Base-by-base conservation (phyloP, 2,888 invertebrate genomes). In the Tenthredo notha region DNA sequence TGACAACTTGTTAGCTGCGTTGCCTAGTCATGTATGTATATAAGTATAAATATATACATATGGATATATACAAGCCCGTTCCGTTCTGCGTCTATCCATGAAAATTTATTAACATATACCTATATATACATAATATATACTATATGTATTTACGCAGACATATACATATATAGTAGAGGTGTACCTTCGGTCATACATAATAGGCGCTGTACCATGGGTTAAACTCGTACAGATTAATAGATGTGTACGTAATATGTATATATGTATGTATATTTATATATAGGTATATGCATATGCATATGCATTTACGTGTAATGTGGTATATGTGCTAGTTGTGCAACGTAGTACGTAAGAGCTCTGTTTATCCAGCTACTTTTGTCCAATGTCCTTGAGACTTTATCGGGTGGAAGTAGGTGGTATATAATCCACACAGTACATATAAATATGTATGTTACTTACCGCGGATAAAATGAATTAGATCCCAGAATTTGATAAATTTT, bases 321-420 rank as follows among this genome's bases (percentile, higher is more conserved):
- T 25, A 61, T 37, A 37, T 61, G 61, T 33, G 33, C 67, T 21
- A 37, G 43, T 74, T 40, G 74, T 74, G 74, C 74, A 40, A 40
- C 40, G 40, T 74, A 40, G 43, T 74, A 74, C 72, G 72, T 43
- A 43, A 74, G 72, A 74, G 72, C 21, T 21, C 72, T 74, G 72
- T 74, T 74, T 74, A 74, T 74, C 72, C 43, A 74, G 43, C 72
- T 74, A 74, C 72, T 77, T 33, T 50, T 77, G 77, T 33, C n/a
- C 47, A 25, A 77, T 50, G 50, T 77, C 77, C 47, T 77, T 29
- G 33, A 77, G 77, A 33, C 50, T 29, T 54, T 15, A 77, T 77
- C 77, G 77, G 54, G 29, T 77, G 33, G 77, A 54, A 77, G 40
- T 77, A 37, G 72, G 33, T 67, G 33, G 33, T 67, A 67, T 5